phyloP scores from a whole-genome alignment of 2,113 vertebrate genomes.

The Solenodon paradoxus region DNA sequence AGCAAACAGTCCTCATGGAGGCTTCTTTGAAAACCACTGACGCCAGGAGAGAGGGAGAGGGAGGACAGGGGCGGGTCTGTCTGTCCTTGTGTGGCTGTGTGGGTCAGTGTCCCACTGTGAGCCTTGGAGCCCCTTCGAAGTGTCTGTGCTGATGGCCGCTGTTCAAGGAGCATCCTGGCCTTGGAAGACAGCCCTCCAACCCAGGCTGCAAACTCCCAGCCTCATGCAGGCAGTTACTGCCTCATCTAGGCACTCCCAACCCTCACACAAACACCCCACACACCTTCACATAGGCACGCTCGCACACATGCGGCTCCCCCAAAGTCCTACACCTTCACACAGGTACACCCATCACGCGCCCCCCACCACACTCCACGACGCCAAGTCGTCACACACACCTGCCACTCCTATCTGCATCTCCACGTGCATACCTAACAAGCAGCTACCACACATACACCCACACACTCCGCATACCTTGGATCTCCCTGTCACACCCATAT shows the following conservation, averaged over 20 bases:
- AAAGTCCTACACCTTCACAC: background rate
- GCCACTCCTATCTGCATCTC: background rate
- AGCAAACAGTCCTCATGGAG: conserved; percentile 38
- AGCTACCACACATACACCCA: background rate
- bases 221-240: conserved; percentile 20
- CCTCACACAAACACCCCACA: background rate
- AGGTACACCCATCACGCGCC: background rate
- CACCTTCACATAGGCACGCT: background rate
- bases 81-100: conserved; percentile 53
- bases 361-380: background rate
- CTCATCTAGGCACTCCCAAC: background rate
- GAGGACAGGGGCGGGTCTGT: background rate
- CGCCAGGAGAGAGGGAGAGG: conserved; percentile 56
- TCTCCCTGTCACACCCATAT: background rate
- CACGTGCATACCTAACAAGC: background rate
- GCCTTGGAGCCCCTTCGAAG: background rate
- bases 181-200: conserved; percentile 15
- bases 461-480: background rate
- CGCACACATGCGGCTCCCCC: too few species aligned
- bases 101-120: conserved; percentile 65
- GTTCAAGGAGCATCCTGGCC: background rate
- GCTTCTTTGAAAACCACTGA: conserved; percentile 64
- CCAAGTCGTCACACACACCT: background rate
- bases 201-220: background rate
- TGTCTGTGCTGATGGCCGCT: background rate